These are phyloP conservation scores for Synergus umbraculus DNA, from an alignment of 2,888 invertebrate genomes.

Conservation along the genomic window DNA sequence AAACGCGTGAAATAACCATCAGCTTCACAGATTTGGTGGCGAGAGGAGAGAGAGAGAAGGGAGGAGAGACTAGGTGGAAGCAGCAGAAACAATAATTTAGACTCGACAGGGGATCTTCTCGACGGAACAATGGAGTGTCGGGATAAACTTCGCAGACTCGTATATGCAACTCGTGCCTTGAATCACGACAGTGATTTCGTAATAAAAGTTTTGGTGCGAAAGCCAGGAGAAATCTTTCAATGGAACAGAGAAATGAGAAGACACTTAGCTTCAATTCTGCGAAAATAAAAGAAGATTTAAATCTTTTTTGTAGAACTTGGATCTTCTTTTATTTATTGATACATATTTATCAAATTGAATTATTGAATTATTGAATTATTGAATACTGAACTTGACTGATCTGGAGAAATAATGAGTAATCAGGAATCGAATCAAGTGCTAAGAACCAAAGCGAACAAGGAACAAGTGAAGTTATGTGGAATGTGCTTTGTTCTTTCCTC, in stretches of 20 bases:
- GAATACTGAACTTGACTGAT: conserved; percentile 44
- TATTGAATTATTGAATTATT: not conserved
- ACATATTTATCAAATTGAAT: not conserved
- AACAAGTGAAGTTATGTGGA: conserved; percentile 72
- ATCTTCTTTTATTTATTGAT: too few relatives aligned
- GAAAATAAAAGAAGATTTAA: too few relatives aligned
- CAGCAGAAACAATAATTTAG: conserved; percentile 63
- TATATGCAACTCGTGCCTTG: conserved; percentile 21
- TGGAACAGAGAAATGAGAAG: too few relatives aligned
- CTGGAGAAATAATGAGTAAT: conserved; percentile 62
- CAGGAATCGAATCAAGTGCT: conserved; percentile 63
- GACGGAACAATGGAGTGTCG: conserved; percentile 47
- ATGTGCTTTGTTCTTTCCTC: conserved; percentile 73
- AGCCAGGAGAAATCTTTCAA: too few relatives aligned
- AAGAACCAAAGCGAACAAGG: conserved; percentile 61
- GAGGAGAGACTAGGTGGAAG: conserved; percentile 47
- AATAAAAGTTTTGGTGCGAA: conserved; percentile 59
- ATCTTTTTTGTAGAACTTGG: too few relatives aligned
- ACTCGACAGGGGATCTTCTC: conserved; percentile 49
- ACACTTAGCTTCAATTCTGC: conserved; percentile 16
- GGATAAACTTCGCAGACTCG: conserved; percentile 42
- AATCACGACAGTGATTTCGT: conserved; percentile 62
- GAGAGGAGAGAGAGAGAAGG: conserved; percentile 29
- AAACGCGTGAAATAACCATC: conserved; percentile 70
- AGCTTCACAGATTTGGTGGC: conserved; percentile 46